Base-by-base conservation (phyloP, 92 coral and sea anemone genomes). In the Palythoa heliodiscus region DNA sequence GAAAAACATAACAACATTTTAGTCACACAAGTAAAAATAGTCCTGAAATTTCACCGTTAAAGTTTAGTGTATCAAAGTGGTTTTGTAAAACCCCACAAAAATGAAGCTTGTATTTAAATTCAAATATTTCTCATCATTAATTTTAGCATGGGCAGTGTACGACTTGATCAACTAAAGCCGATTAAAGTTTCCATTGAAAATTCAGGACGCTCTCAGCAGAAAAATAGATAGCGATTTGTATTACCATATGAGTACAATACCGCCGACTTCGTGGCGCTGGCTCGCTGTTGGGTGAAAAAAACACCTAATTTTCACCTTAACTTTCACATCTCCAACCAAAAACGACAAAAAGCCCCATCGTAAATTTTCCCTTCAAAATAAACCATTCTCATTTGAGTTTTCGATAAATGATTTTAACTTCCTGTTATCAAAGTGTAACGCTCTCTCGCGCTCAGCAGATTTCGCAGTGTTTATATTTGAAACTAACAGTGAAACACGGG, bases 221-320 rank as follows among this genome's bases (percentile, higher is more conserved):
- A 80, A 43, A 43, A 80, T 80, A 80, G 84, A 80, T 80, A 80
- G 84, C 57, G 9, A 20, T 54, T 10, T 70, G 57, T 80, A 64
- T 90, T 93, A 80, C 52, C 86, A 85, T 88, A 83, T 75, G 63
- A 88, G 67, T 83, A 76, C 79, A 87, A 86, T 89, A 77, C 89
- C 77, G 95, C 93, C 95, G 98, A 92, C 98, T 82, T 19, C 0
- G 64, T 91, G 98, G 98, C 98, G 98, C 98, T 96, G 19, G 24
- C 86, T 22, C 91, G 77, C 95, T 72, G 92, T 85, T 86, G 98
- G 97, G 95, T 82, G 91, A 88, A 94, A 90, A 43, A 87, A 91
- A 91, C 89, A 90, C 73, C 84, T 52, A 64, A 80, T 80, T 80
- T 80, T 80, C 84, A 48, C 84, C 70, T 64, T 22, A 43, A 80